These are phyloP conservation scores for Hypselothyrea guttata DNA, from an alignment of 2,888 invertebrate genomes.

Conservation along the genomic window DNA sequence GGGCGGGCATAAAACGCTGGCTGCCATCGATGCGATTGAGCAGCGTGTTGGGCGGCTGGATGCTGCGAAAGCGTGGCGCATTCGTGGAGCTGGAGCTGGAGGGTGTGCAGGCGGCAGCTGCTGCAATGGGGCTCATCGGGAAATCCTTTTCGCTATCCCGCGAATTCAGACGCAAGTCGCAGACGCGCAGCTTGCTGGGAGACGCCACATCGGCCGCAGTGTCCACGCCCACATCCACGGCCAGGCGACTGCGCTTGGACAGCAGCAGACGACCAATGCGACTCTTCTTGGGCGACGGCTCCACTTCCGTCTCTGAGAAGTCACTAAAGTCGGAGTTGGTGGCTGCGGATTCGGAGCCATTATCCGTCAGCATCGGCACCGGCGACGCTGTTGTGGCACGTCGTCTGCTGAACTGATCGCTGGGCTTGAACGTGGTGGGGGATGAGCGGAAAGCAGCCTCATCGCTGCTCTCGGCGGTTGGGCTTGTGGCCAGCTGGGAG, in stretches of 20 bases:
- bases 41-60: conserved; percentile 70
- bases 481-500: conserved; percentile 62
- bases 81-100: conserved; percentile 46
- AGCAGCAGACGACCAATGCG: conserved; percentile 82
- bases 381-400: conserved; percentile 80
- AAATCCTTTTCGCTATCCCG: conserved; percentile 84
- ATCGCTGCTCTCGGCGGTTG: conserved; percentile 59
- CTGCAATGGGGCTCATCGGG: conserved; percentile 68
- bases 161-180: conserved; percentile 86
- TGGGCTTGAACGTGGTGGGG: conserved; percentile 79
- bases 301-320: conserved; percentile 87
- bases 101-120: conserved; percentile 47
- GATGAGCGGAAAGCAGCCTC: conserved; percentile 80
- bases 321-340: conserved; percentile 83
- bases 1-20: conserved; percentile 58
- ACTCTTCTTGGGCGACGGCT: conserved; percentile 89
- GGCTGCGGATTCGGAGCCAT: conserved; percentile 79
- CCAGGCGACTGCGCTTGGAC: conserved; percentile 83
- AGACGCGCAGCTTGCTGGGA: conserved; percentile 87
- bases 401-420: conserved; percentile 80
- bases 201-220: conserved; percentile 84
- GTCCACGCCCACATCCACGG: conserved; percentile 79
- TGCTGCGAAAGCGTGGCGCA: conserved; percentile 59
- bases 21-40: conserved; percentile 66
- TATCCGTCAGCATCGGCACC: conserved; percentile 80